phyloP scores from a whole-genome alignment of 1,140 invertebrate species.

The Thrips palmi region DNA sequence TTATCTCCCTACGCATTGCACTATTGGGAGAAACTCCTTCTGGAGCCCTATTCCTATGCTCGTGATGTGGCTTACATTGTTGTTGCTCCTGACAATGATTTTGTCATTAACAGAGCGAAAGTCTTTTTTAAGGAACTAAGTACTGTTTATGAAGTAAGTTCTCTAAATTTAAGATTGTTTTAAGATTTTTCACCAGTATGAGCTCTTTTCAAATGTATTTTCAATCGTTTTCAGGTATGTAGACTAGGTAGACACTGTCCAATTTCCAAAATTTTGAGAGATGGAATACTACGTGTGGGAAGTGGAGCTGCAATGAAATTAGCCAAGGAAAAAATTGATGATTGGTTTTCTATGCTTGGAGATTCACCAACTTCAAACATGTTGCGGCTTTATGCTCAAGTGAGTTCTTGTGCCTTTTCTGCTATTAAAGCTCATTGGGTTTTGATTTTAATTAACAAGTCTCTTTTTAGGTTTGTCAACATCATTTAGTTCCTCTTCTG shows the following conservation, averaged over 20 bases:
- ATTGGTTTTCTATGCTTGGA: conserved; percentile 76
- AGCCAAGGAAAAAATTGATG: conserved; percentile 58
- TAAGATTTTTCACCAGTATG: conserved; percentile 5
- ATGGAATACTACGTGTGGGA: conserved; percentile 78
- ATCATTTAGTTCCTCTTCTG: conserved; percentile 64
- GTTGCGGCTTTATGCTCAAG: conserved; percentile 72
- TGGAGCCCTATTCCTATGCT: conserved; percentile 86
- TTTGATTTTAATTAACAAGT: conserved; percentile 5
- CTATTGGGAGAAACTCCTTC: conserved; percentile 83
- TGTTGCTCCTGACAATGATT: conserved; percentile 80
- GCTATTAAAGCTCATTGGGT: neutral
- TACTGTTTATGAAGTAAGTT: conserved; percentile 66
- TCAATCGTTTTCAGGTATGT: conserved; percentile 36
- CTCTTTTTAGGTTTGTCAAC: conserved; percentile 36
- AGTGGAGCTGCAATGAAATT: conserved; percentile 38
- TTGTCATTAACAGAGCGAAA: conserved; percentile 54
- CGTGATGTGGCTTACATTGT: conserved; percentile 90
- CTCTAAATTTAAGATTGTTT: conserved; percentile 6
- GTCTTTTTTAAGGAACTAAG: conserved; percentile 86
- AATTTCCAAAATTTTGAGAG: conserved; percentile 59
- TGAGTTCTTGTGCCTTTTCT: conserved; percentile 20
- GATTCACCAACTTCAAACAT: conserved; percentile 63
- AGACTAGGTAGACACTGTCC: conserved; percentile 77
- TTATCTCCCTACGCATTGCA: conserved; percentile 81
- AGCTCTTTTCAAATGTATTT: conserved; percentile 1